These are phyloP conservation scores for Monopis laevigella DNA, from an alignment of 2,888 invertebrate genomes.

Conservation along the genomic window DNA sequence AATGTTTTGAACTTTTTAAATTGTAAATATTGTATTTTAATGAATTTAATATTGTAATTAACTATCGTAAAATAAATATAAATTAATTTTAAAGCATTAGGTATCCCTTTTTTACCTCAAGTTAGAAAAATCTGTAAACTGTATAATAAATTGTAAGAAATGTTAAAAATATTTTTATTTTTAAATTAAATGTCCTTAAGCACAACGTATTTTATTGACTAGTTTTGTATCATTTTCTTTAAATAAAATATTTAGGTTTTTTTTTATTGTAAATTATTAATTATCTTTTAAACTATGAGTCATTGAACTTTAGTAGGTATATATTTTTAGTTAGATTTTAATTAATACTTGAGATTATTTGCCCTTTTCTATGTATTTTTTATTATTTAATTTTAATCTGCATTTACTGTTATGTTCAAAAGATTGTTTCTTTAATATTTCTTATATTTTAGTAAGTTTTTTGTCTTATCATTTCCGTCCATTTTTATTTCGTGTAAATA, in stretches of 20 bases:
- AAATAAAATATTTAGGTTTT: too few relatives aligned
- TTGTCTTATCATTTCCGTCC: conserved; percentile 61
- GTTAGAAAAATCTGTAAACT: conserved; percentile 22
- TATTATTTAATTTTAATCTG: conserved; percentile 3
- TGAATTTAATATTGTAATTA: too few relatives aligned
- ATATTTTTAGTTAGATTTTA: neutral
- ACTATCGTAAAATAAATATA: conserved; percentile 40
- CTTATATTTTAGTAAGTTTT: conserved; percentile 1
- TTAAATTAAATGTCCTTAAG: conserved; percentile 21
- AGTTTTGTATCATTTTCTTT: conserved; percentile 9
- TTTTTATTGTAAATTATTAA: neutral
- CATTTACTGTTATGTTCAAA: conserved; percentile 6
- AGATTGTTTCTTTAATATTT: conserved; percentile 1
- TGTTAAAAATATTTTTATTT: too few relatives aligned
- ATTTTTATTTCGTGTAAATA: conserved; percentile 36
- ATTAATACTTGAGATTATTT: conserved; percentile 4
- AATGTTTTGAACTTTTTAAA: too few relatives aligned
- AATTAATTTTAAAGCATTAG: conserved; percentile 28
- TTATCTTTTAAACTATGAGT: neutral
- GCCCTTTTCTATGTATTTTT: neutral
- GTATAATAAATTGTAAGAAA: neutral
- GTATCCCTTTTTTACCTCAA: conserved; percentile 36
- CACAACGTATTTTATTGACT: conserved; percentile 15
- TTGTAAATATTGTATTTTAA: conserved; percentile 54
- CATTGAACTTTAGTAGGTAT: neutral